A percentile compares a stretch with the other conserved stretches of the same genome.
These are phyloP conservation scores for Augochlorella aurata DNA, from an alignment of 2,888 invertebrate genomes.

Conservation along the genomic window DNA sequence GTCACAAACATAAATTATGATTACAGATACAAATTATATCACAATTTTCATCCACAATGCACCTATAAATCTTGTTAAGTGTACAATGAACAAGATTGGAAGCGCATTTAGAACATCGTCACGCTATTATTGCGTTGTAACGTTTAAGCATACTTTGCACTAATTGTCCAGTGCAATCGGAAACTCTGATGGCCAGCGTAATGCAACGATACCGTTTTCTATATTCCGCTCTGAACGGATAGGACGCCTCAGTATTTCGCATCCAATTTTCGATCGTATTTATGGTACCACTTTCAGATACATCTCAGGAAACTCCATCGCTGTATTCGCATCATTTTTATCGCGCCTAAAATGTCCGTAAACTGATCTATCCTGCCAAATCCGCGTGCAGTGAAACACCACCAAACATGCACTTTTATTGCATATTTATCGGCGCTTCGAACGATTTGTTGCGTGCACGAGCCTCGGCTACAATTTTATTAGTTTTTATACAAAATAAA, in stretches of 20 bases:
- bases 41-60: neutral
- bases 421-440: no score
- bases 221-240: neutral
- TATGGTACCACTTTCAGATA: neutral
- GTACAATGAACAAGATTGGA: neutral
- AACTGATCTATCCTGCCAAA: neutral
- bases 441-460: no score
- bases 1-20: neutral
- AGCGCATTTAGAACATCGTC: neutral
- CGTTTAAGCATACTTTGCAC: slow-evolving; percentile 8
- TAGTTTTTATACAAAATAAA: no score
- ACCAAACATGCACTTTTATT: neutral
- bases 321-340: neutral
- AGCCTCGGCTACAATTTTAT: no score
- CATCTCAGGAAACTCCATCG: neutral
- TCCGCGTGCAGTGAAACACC: neutral
- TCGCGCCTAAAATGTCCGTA: neutral
- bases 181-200: neutral
- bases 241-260: neutral
- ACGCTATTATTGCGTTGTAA: neutral
- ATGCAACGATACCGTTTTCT: slow-evolving; percentile 3
- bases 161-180: neutral
- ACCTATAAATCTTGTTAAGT: neutral
- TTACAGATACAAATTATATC: neutral
- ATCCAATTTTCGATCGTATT: slow-evolving; percentile 6